A percentile compares a stretch with the other conserved stretches of the same genome.
phyloP scores from a whole-genome alignment of 2,113 vertebrate species.

The Craseonycteris thonglongyai region DNA sequence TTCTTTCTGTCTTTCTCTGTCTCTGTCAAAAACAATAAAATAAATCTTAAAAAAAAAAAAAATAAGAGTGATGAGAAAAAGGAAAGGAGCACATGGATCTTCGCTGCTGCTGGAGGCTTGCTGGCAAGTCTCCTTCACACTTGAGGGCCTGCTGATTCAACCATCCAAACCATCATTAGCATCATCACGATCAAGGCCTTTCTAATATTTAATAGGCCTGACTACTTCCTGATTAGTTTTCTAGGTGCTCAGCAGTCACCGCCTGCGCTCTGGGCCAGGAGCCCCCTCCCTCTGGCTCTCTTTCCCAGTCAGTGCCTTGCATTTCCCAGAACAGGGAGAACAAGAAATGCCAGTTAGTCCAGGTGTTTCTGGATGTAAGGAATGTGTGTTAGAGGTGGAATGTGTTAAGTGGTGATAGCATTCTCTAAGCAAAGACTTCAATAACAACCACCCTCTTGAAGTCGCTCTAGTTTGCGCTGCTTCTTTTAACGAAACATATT shows the following conservation, averaged over 20 bases:
- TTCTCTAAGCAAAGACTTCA: background rate
- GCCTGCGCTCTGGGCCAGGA: background rate
- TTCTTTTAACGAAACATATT: slow-evolving; percentile 56
- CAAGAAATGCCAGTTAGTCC: slow-evolving; percentile 16
- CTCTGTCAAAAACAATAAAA: no score
- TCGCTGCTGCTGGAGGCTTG: background rate
- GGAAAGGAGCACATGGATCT: background rate
- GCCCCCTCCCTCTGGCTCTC: background rate
- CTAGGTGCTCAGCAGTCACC: background rate
- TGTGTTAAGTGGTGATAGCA: background rate
- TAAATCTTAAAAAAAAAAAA: no score
- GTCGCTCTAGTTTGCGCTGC: background rate
- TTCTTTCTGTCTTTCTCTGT: no score
- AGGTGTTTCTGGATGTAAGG: slow-evolving; percentile 16
- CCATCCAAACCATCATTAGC: background rate
- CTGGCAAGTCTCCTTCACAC: background rate
- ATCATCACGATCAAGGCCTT: background rate
- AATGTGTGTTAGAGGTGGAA: background rate
- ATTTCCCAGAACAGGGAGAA: slow-evolving; percentile 54
- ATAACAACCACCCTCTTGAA: background rate
- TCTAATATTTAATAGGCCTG: background rate
- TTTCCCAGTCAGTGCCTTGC: background rate
- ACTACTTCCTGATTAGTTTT: slow-evolving; percentile 40
- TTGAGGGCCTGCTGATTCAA: background rate
- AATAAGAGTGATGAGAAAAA: background rate